Conservation (phyloP, 2,113 vertebrate genomes). For the Colius striatus region DNA sequence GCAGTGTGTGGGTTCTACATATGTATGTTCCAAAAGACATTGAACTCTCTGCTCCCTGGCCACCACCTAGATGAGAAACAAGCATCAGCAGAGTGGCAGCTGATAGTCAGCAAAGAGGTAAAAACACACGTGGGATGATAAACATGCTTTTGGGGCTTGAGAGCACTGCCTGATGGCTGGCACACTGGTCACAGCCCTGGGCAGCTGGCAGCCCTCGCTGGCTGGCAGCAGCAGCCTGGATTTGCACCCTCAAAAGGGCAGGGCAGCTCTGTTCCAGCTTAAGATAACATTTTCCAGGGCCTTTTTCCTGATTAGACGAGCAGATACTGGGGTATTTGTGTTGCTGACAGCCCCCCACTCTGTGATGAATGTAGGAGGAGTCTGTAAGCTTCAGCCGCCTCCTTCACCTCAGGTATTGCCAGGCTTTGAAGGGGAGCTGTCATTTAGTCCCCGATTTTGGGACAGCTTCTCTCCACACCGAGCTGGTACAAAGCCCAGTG, state of each 20-base stretch:
- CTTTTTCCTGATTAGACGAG: background rate
- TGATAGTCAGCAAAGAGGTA: background rate
- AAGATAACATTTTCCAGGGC: background rate
- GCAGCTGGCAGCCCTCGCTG: background rate
- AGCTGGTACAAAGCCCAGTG: background rate
- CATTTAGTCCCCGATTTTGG: background rate
- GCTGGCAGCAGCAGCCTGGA: background rate
- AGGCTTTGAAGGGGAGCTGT: background rate
- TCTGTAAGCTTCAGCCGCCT: background rate
- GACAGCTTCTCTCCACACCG: background rate
- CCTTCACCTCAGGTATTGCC: background rate
- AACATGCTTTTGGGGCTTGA: fast-evolving
- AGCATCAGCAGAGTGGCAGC: background rate
- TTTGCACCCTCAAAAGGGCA: background rate
- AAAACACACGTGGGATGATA: background rate
- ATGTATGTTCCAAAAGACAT: background rate
- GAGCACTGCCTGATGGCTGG: background rate
- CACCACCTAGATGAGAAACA: background rate
- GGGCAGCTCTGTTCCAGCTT: background rate
- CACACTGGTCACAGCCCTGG: background rate
- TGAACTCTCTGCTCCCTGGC: background rate
- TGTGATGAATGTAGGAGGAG: background rate
- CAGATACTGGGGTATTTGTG: background rate
- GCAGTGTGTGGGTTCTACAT: no score
- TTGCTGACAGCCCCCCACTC: background rate